A percentile compares a stretch with the other conserved stretches of the same genome.
phyloP scores from a whole-genome alignment of 2,888 invertebrate genomes.

The Loripinus fragilis region DNA sequence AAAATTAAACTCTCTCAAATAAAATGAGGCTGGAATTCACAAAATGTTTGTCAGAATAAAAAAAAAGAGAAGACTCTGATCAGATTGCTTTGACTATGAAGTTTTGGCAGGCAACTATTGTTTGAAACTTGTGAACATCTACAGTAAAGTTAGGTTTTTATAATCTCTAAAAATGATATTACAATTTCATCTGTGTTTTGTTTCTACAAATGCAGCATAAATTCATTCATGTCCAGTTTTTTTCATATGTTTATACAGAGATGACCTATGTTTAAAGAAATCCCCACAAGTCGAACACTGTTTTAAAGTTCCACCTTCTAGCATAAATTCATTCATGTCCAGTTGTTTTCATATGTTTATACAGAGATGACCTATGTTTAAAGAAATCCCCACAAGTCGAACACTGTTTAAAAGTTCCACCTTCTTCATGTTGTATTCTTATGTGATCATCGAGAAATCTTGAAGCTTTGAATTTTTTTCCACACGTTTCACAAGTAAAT shows the following conservation, averaged over 20 bases:
- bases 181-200: too few species aligned
- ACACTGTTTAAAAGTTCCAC: not conserved
- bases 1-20: too few species aligned
- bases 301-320: not conserved
- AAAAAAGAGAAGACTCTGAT: too few species aligned
- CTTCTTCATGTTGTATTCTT: not conserved
- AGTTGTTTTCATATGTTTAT: not conserved
- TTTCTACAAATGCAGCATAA: too few species aligned
- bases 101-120: too few species aligned
- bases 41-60: too few species aligned
- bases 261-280: not conserved
- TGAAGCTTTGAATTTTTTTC: not conserved
- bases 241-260: not conserved
- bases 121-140: too few species aligned
- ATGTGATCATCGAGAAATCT: not conserved
- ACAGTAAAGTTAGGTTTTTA: too few species aligned
- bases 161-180: too few species aligned
- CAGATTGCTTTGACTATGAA: too few species aligned
- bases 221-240: slow-evolving; percentile 3
- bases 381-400: not conserved
- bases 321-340: slow-evolving; percentile 1
- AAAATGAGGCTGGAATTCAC: too few species aligned
- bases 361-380: not conserved
- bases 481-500: not conserved
- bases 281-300: not conserved